Evolutionary conservation across 1,140 invertebrate genomes (phyloP).

Genomic region (Drosophila rufa): DNA sequence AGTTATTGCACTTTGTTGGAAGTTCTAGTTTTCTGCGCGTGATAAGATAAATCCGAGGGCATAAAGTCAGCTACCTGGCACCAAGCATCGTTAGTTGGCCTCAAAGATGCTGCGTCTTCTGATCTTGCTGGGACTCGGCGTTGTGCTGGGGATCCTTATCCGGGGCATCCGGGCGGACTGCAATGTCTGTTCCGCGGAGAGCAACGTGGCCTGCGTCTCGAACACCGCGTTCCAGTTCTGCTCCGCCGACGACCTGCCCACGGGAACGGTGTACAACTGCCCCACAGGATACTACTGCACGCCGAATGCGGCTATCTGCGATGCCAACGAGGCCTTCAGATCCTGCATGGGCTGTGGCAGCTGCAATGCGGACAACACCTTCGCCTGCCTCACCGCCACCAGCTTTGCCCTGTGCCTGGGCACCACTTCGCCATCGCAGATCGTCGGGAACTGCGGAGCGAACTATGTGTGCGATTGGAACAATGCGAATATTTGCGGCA

Average conservation of each 20-base stretch:
- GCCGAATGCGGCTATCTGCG: conserved; percentile 12
- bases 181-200: conserved; percentile 29
- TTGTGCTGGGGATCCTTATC: conserved; percentile 12
- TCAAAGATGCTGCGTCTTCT: conserved; percentile 47
- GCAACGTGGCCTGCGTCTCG: conserved; percentile 49
- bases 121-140: conserved; percentile 17
- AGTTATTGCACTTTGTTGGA: conserved; percentile 12
- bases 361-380: conserved; percentile 26
- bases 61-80: conserved; percentile 14
- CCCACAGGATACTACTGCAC: conserved; percentile 51
- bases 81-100: conserved; percentile 20
- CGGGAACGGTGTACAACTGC: conserved; percentile 26
- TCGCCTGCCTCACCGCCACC: conserved; percentile 43
- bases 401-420: conserved; percentile 57
- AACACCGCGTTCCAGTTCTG: conserved; percentile 49
- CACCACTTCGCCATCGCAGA: not conserved
- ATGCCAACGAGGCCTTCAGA: not conserved
- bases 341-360: conserved; percentile 41
- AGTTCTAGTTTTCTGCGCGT: conserved; percentile 12
- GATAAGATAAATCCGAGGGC: conserved; percentile 39
- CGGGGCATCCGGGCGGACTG: conserved; percentile 36
- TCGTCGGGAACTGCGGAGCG: conserved; percentile 17
- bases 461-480: conserved; percentile 39
- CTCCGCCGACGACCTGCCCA: not conserved
- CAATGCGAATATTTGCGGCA: conserved; percentile 45